phyloP scores from a whole-genome alignment of 2,888 invertebrate species.

The Eudasyphora cyanicolor region DNA sequence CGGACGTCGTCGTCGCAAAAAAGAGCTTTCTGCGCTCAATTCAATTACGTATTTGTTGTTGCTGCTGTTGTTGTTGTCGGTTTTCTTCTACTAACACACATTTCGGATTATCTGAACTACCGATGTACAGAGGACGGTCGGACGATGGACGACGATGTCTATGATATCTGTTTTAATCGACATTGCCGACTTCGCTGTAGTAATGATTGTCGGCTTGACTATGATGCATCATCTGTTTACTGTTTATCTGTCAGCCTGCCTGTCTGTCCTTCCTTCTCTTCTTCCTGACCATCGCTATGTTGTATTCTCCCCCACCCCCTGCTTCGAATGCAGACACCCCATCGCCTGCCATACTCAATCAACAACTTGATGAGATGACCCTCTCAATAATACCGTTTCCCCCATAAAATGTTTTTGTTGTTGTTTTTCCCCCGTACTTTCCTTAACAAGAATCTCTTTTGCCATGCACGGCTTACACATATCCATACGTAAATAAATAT shows the following conservation, averaged over 20 bases:
- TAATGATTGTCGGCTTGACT: not conserved
- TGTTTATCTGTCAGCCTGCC: not conserved
- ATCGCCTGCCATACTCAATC: not conserved
- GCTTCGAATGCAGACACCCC: too few species aligned
- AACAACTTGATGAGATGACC: not conserved
- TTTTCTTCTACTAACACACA: constrained; percentile 53
- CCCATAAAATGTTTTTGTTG: not conserved
- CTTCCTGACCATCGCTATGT: not conserved
- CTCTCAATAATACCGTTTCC: not conserved
- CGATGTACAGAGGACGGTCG: not conserved
- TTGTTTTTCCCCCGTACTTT: not conserved
- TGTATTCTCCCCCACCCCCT: not conserved
- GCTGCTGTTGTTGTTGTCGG: not conserved
- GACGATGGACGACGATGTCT: constrained; percentile 16
- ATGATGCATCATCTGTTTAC: not conserved
- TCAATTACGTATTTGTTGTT: constrained; percentile 28
- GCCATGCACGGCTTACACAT: not conserved
- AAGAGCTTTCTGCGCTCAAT: constrained; percentile 44
- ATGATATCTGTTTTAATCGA: constrained; percentile 15
- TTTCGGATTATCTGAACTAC: constrained; percentile 35
- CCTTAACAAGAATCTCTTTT: constrained; percentile 3
- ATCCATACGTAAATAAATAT: too few species aligned
- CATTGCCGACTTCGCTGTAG: not conserved
- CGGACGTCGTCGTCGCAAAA: constrained; percentile 19
- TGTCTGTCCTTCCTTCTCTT: not conserved